Base-by-base conservation (phyloP, 2,113 vertebrate genomes). In the Perca flavescens region DNA sequence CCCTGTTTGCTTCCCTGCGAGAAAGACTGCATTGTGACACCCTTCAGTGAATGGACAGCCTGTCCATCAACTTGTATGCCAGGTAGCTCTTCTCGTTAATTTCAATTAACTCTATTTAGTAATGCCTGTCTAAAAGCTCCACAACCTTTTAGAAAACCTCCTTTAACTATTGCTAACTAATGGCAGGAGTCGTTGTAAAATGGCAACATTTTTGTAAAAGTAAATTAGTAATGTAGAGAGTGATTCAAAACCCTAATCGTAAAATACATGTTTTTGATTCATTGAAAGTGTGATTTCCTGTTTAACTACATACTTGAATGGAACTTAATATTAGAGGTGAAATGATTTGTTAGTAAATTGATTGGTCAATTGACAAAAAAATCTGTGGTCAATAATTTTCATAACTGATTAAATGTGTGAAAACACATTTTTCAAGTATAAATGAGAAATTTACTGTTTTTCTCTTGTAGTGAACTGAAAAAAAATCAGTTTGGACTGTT, bases 41-140 rank as follows among this genome's bases (percentile, higher is more conserved):
- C 96, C 19, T 99, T 99, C 94, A 99, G 98, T 8, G 97, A 99
- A 92, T 99, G 98, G 98, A 98, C 96, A 0, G 84, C 77, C 61
- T 99, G 98, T 79, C 97, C 97, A 0, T 92, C 91, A 22, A 64
- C 84, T 11, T 99, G 98, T 75, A 93, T 95, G 17, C 94, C 95
- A 94, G 97, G 98, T 99, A 95, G 12, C 34, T 73, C 25, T 36
- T 9, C 25, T 43, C 10, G 36, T 43, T 4, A n/a, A 50, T 79
- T 74, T 68, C 3, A 70, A 14, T 63, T 4, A 78, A 83, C 54
- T 1, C 3, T 11, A 19, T 66, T 66, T 47, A 40, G 36, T 67
- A 67, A 49, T 64, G 36, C 2, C 22, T 52, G 3, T 46, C 49
- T 52, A 16, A 43, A 19, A 68, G 1, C 15, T 22, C 16, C 5